Evolutionary conservation across 2,113 vertebrate species (phyloP).

Genomic region (Lichenostomus cassidix): DNA sequence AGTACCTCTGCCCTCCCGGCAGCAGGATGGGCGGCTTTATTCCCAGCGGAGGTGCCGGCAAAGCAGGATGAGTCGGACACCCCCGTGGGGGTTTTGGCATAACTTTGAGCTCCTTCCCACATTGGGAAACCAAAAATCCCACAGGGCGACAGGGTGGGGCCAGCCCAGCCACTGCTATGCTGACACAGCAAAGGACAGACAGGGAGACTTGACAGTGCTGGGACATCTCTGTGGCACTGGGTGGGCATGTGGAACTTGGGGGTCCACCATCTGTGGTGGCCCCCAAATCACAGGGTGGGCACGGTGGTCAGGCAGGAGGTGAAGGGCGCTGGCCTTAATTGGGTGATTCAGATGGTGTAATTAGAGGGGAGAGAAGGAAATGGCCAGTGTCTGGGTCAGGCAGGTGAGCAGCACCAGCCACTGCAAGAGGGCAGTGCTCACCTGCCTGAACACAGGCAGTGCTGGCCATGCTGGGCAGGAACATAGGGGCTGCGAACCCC

Average conservation of each 20-base stretch:
- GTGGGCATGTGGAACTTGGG: accelerated
- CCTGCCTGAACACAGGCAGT: too few relatives aligned
- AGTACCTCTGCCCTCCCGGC: not conserved
- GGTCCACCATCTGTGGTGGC: not conserved
- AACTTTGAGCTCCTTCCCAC: not conserved
- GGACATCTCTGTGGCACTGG: not conserved
- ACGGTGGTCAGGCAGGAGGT: accelerated
- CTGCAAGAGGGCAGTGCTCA: accelerated
- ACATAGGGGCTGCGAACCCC: not conserved
- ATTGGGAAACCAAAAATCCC: constrained; percentile 50
- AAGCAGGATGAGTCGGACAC: constrained; percentile 60
- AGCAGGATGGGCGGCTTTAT: constrained; percentile 15
- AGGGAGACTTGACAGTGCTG: accelerated
- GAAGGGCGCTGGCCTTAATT: not conserved
- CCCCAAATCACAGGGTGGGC: accelerated
- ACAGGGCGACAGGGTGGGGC: not conserved
- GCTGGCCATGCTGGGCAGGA: too few relatives aligned
- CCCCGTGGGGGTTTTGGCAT: constrained; percentile 34
- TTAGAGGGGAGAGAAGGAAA: constrained; percentile 15
- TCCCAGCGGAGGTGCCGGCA: not conserved
- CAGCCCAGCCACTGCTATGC: not conserved
- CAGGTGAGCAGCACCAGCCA: not conserved
- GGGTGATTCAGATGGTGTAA: not conserved
- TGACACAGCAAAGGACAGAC: accelerated
- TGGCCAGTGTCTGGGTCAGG: not conserved